A percentile compares a stretch with the other conserved stretches of the same genome.
These are phyloP conservation scores for Drosophila rhopaloa DNA, from an alignment of 1,140 invertebrate species.

Conservation along the genomic window DNA sequence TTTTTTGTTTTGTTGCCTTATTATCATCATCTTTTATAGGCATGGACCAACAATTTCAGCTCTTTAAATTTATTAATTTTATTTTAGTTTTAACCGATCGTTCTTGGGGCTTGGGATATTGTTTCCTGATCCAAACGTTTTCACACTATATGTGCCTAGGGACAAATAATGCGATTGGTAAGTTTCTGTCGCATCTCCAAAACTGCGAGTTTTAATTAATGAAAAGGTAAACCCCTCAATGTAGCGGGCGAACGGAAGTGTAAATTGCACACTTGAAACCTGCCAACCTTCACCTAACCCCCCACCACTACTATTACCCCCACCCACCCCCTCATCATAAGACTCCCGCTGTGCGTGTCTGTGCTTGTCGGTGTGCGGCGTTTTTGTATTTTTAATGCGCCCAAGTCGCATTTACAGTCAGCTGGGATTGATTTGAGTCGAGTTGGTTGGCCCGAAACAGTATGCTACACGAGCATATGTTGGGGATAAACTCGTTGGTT, in stretches of 20 bases:
- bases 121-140: too few relatives aligned
- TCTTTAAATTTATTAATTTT: too few relatives aligned
- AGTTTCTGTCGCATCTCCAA: too few relatives aligned
- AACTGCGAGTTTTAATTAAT: too few relatives aligned
- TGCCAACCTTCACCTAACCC: slow-evolving; percentile 25
- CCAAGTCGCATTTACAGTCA: slow-evolving; percentile 56
- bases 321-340: not conserved
- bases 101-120: too few relatives aligned
- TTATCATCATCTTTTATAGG: too few relatives aligned
- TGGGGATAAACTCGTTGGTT: slow-evolving; percentile 20
- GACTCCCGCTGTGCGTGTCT: slow-evolving; percentile 38
- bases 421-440: slow-evolving; percentile 63
- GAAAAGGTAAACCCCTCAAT: too few relatives aligned
- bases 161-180: too few relatives aligned
- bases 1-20: too few relatives aligned
- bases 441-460: slow-evolving; percentile 43
- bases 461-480: slow-evolving; percentile 71
- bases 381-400: slow-evolving; percentile 51
- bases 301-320: not conserved
- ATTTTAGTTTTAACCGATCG: too few relatives aligned
- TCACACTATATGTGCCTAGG: too few relatives aligned
- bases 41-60: too few relatives aligned
- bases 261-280: slow-evolving; percentile 76
- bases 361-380: slow-evolving; percentile 17
- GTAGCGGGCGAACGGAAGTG: slow-evolving; percentile 62